Percentiles rank a stretch among this genome's conserved stretches.
phyloP scores from a whole-genome alignment of 64 coral and sea anemone species.

The Porites australiensis region DNA sequence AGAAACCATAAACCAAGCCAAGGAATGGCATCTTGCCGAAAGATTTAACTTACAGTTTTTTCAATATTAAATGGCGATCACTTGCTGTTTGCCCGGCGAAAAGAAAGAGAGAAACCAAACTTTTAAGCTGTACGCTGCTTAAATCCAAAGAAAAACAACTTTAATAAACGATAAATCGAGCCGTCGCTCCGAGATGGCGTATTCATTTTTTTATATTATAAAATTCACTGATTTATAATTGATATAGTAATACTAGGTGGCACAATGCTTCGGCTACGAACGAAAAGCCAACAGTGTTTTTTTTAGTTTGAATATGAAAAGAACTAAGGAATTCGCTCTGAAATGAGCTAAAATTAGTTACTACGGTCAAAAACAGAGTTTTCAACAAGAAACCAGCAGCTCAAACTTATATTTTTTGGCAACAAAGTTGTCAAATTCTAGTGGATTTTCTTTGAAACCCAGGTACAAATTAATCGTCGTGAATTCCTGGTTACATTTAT shows the following conservation, averaged over 20 bases:
- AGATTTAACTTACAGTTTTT: neutral
- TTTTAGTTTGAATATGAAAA: constrained; percentile 40
- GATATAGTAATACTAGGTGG: constrained; percentile 38
- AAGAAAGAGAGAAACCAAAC: neutral
- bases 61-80: neutral
- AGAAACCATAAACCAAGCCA: neutral
- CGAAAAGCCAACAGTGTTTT: constrained; percentile 6
- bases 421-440: neutral
- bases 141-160: neutral
- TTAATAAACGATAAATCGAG: neutral
- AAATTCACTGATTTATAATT: constrained; percentile 94
- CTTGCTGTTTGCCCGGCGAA: neutral
- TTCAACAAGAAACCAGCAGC: neutral
- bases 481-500: neutral
- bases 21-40: neutral
- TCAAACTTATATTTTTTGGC: neutral
- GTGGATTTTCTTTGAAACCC: neutral
- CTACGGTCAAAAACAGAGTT: neutral
- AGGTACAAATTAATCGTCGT: neutral
- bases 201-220: constrained; percentile 71
- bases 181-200: constrained; percentile 36
- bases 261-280: constrained; percentile 7
- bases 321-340: neutral
- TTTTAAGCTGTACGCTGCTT: neutral
- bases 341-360: neutral